Conservation (phyloP, 2,797 vertebrate genomes). For the Lagorchestes hirsutus region DNA sequence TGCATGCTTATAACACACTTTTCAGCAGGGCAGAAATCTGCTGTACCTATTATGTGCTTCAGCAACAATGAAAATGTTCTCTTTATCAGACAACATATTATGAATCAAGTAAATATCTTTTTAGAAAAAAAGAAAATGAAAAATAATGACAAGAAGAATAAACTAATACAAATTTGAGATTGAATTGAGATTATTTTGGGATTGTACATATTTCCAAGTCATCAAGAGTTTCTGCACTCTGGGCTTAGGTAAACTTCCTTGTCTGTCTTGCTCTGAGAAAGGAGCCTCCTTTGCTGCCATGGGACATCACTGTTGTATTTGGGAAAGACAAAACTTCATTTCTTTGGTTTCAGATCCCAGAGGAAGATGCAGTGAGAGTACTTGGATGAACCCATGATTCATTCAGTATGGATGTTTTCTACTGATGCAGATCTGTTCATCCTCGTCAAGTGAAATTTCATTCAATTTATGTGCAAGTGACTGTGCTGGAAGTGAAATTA, state of each 20-base stretch:
- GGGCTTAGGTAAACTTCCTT: conserved; percentile 21
- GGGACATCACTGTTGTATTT: conserved; percentile 12
- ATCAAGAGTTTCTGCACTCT: conserved; percentile 3
- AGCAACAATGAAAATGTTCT: background rate
- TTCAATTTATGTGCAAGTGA: background rate
- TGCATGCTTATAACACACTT: conserved; percentile 7
- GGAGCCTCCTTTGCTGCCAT: conserved; percentile 7
- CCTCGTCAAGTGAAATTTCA: background rate
- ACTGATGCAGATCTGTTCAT: background rate
- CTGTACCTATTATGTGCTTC: background rate
- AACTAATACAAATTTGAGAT: conserved; percentile 22
- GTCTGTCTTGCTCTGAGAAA: conserved; percentile 5
- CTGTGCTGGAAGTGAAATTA: background rate
- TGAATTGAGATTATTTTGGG: conserved; percentile 24
- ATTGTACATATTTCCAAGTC: conserved; percentile 14
- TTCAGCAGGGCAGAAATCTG: conserved; percentile 19
- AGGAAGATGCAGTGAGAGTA: background rate
- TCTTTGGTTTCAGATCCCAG: conserved; percentile 18
- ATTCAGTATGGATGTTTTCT: background rate
- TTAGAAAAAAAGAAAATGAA: background rate
- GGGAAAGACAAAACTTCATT: conserved; percentile 37
- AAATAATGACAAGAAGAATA: background rate
- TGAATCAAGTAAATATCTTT: conserved; percentile 31
- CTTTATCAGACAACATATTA: background rate
- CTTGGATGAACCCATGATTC: background rate